Evolutionary conservation across 2,888 invertebrate species (phyloP), one percentile per base, ranked within the genome.

Genomic region (Drosophila heteroneura): DNA sequence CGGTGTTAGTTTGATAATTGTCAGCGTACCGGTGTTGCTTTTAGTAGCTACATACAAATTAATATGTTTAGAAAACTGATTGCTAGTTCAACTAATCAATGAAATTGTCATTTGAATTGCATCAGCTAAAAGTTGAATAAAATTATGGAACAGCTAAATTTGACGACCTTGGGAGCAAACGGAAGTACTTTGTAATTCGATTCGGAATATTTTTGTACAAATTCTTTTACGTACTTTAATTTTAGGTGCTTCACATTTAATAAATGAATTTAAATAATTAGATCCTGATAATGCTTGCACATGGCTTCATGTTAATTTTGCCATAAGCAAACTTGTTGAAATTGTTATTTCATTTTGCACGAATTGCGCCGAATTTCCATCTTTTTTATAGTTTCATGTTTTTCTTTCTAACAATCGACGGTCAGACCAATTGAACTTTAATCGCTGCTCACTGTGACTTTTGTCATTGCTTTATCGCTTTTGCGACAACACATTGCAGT

Each of bases 391-490:
- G 41, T n/a, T 49, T 22, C 37, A 49, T 69, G 47, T 26, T 41
- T 70, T 53, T 56, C 41, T 44, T 69, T 70, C 57, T 67, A 74
- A 76, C 79, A 58, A 61, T 79, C 82, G 72, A 82, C 61, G 67
- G 88, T 75, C 74, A 88, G 76, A 80, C 72, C 89, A 86, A 90
- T 86, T 86, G 86, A 89, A 83, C 89, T 90, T 90, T 90, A 86
- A 86, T 90, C 89, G 90, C 65, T 75, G 82, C 66, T 70, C 62
- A 47, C 60, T 70, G 66, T 81, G 85, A 90, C 86, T 90, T 89
- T 90, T 90, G 89, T 85, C 89, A 81, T 90, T 88, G 81, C 75
- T 85, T 90, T 85, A 90, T 85, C 89, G 90, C 85, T 85, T 81
- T 74, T 90, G 77, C 88, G 87, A 89, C 81, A 87, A 85, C 82